Percentiles rank a stretch among this genome's conserved stretches.
phyloP scores from a whole-genome alignment of 2,113 vertebrate species.

The Ovis canadensis region DNA sequence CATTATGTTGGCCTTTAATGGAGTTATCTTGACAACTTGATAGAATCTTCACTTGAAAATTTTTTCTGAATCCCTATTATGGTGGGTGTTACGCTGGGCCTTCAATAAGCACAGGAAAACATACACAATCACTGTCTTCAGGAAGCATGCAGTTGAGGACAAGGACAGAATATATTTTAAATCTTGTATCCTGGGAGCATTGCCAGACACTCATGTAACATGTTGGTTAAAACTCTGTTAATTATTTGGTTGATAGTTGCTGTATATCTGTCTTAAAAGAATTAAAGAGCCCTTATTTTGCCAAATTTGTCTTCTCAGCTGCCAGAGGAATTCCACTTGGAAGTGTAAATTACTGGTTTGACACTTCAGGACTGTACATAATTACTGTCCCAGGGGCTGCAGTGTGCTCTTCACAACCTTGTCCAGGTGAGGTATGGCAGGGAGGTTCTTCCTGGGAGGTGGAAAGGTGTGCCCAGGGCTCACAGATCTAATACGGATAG shows the following conservation, averaged over 20 bases:
- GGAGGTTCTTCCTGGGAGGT: slow-evolving; percentile 55
- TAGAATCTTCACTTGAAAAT: background rate
- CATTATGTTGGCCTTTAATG: background rate
- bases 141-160: background rate
- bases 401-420: background rate
- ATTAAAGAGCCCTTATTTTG: too few relatives aligned
- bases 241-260: too few relatives aligned
- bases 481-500: background rate
- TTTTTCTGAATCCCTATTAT: background rate
- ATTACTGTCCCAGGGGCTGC: too few relatives aligned
- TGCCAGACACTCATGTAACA: background rate
- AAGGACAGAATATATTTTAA: background rate
- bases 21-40: background rate
- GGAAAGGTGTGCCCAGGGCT: background rate
- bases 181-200: background rate
- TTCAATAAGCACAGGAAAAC: background rate
- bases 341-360: too few relatives aligned
- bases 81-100: background rate
- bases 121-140: background rate
- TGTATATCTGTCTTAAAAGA: too few relatives aligned
- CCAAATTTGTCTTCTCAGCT: too few relatives aligned
- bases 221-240: background rate
- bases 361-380: too few relatives aligned
- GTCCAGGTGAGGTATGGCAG: slow-evolving; percentile 71
- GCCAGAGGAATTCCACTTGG: too few relatives aligned